Evolutionary conservation across 1,140 invertebrate genomes (phyloP).

Genomic region (Conopomorpha cramerella): DNA sequence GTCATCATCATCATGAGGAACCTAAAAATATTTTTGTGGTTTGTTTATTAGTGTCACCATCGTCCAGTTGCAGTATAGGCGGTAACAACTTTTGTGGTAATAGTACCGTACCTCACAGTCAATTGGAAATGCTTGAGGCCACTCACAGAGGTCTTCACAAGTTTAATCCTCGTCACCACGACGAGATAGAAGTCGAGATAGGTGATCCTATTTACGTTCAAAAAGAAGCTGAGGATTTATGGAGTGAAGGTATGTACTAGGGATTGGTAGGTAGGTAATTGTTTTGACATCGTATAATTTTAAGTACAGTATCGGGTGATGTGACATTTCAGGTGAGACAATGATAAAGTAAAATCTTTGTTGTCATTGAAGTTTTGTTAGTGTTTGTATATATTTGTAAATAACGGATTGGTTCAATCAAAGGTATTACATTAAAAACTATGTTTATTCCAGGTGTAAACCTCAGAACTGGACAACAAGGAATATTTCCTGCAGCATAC

Average conservation of each 20-base stretch:
- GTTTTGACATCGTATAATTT: too few relatives aligned
- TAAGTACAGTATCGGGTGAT: too few relatives aligned
- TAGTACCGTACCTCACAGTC: slow-evolving; percentile 74
- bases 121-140: slow-evolving; percentile 87
- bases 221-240: slow-evolving; percentile 94
- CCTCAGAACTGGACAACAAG: slow-evolving; percentile 86
- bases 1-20: too few relatives aligned
- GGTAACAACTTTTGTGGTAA: slow-evolving; percentile 55
- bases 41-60: slow-evolving; percentile 54
- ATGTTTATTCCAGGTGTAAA: slow-evolving; percentile 80
- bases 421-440: slow-evolving; percentile 2
- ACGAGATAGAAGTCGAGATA: slow-evolving; percentile 95
- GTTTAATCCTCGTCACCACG: slow-evolving; percentile 91
- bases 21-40: too few relatives aligned
- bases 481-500: slow-evolving; percentile 96
- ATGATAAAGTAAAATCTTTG: too few relatives aligned
- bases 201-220: slow-evolving; percentile 97
- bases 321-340: too few relatives aligned
- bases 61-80: slow-evolving; percentile 58
- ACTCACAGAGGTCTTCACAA: slow-evolving; percentile 95
- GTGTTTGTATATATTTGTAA: too few relatives aligned
- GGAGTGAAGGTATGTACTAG: slow-evolving; percentile 90
- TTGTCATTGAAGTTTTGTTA: too few relatives aligned
- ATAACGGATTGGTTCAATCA: too few relatives aligned
- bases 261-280: too few relatives aligned